Conservation (phyloP, 37 sponge, comb jelly and placozoan genomes). For the Tethya wilhelma region DNA sequence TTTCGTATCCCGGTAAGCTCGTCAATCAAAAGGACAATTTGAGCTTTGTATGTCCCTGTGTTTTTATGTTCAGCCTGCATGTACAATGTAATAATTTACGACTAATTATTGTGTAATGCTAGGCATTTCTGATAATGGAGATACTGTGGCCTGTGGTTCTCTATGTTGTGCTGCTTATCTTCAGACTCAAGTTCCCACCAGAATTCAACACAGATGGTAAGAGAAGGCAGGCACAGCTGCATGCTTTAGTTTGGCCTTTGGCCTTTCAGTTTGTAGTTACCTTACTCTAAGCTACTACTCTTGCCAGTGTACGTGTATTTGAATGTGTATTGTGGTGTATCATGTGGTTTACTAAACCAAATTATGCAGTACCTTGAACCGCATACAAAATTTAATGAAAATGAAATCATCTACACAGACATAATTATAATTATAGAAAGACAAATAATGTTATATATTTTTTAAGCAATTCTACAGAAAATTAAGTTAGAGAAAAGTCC, state of each 20-base stretch:
- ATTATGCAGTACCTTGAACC: no score
- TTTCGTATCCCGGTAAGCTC: conserved; percentile 5
- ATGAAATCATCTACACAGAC: no score
- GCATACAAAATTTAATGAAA: no score
- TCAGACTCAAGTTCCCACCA: conserved; percentile 62
- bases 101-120: neutral
- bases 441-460: no score
- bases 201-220: conserved; percentile 28
- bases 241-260: neutral
- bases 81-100: no score
- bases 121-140: conserved; percentile 63
- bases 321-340: no score
- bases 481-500: no score
- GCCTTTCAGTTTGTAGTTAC: neutral
- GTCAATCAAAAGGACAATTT: neutral
- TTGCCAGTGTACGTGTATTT: no score
- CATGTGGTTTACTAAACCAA: no score
- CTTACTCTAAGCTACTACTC: no score
- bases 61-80: neutral
- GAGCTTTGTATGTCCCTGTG: neutral
- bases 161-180: conserved; percentile 45
- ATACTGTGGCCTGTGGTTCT: conserved; percentile 71
- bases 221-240: conserved; percentile 10
- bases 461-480: no score
- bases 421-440: no score